Evolutionary conservation across 2,797 vertebrate species (phyloP).

Genomic region (Salmo trutta): DNA sequence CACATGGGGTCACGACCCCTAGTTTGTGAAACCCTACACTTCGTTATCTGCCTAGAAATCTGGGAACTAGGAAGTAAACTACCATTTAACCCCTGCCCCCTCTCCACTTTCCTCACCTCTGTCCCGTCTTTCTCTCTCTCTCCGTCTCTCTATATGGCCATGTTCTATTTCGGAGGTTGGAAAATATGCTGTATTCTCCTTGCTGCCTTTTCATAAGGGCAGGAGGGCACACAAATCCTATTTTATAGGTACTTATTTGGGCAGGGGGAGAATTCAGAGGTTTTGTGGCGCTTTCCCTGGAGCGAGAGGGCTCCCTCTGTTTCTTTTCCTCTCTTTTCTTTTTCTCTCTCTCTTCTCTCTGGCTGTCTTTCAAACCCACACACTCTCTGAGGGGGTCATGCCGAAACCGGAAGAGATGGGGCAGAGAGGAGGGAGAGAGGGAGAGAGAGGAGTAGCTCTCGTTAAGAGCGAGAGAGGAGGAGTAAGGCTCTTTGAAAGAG

Average conservation of each 20-base stretch:
- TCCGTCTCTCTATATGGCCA: conserved; percentile 77
- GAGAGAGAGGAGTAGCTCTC: too few species aligned
- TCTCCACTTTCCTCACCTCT: conserved; percentile 25
- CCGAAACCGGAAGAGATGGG: conserved; percentile 4
- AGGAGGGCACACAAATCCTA: conserved; percentile 59
- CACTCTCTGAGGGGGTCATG: conserved; percentile 14
- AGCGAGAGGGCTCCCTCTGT: neutral
- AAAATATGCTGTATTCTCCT: conserved; percentile 58
- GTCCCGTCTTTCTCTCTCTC: conserved; percentile 7
- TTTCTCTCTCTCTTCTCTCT: conserved; percentile 16
- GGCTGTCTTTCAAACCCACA: neutral
- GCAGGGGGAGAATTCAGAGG: conserved; percentile 67
- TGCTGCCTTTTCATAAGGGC: conserved; percentile 70
- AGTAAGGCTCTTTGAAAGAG: neutral
- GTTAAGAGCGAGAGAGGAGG: neutral
- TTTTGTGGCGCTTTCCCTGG: conserved; percentile 46
- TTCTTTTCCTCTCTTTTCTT: conserved; percentile 10
- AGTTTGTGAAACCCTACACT: too few species aligned
- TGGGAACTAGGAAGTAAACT: neutral
- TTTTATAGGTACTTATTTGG: conserved; percentile 82
- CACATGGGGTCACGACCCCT: too few species aligned
- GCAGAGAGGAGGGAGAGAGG: neutral
- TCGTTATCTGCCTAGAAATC: neutral
- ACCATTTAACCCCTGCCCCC: conserved; percentile 70
- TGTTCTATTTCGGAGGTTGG: conserved; percentile 77